These are phyloP conservation scores for Drosophila neotestacea DNA, from an alignment of 2,888 invertebrate genomes.

Conservation along the genomic window DNA sequence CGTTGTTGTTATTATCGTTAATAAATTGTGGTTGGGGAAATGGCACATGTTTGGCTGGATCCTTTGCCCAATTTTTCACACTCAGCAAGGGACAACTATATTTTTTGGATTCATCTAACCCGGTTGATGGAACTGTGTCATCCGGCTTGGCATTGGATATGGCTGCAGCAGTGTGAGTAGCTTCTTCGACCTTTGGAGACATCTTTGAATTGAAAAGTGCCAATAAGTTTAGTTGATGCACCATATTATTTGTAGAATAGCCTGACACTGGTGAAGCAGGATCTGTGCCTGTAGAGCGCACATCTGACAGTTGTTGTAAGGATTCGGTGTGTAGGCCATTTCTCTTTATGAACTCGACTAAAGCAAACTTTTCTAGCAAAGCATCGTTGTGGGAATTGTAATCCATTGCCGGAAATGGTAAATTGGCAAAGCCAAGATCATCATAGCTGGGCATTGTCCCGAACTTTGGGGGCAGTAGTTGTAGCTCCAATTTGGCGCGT, in stretches of 20 bases:
- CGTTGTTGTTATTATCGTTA: constrained; percentile 78
- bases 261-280: constrained; percentile 85
- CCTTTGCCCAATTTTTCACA: constrained; percentile 83
- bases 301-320: constrained; percentile 56
- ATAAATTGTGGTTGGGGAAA: constrained; percentile 31
- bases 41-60: constrained; percentile 60
- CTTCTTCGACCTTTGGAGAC: constrained; percentile 50
- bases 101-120: constrained; percentile 47
- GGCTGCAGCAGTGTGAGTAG: constrained; percentile 8
- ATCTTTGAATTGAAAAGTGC: constrained; percentile 86
- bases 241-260: constrained; percentile 85
- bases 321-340: constrained; percentile 64
- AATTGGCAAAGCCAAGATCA: constrained; percentile 75
- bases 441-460: constrained; percentile 73
- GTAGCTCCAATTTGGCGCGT: constrained; percentile 78
- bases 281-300: constrained; percentile 15
- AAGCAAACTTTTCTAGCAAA: constrained; percentile 80
- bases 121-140: constrained; percentile 12
- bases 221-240: constrained; percentile 86
- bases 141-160: constrained; percentile 32
- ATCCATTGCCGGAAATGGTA: constrained; percentile 72
- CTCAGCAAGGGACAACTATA: constrained; percentile 69
- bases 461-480: constrained; percentile 71
- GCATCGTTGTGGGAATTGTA: constrained; percentile 77
- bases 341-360: constrained; percentile 76